These are phyloP conservation scores for Bombus affinis DNA, from an alignment of 1,140 invertebrate genomes.

Conservation along the genomic window DNA sequence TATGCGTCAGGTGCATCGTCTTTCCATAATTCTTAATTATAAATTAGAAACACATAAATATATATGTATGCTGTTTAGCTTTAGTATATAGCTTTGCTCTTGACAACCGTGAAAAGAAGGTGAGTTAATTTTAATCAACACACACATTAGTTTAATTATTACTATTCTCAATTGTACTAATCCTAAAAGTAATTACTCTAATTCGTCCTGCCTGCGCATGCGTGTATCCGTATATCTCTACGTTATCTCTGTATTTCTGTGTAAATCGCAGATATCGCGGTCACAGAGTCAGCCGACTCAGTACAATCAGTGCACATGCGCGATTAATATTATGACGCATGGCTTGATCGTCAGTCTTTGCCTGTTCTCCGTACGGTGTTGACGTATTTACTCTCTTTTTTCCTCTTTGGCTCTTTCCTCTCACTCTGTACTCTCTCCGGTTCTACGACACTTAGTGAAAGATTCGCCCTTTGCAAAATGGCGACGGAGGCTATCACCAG, in stretches of 20 bases:
- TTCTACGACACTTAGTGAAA: conserved; percentile 24
- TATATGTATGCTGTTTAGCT: neutral
- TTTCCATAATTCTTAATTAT: neutral
- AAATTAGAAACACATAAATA: too few relatives aligned
- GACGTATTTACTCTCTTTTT: neutral
- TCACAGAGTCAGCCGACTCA: neutral
- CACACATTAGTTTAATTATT: conserved; percentile 24
- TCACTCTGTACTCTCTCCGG: neutral
- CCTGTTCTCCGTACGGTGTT: neutral
- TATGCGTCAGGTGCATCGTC: neutral
- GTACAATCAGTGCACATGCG: conserved; percentile 13
- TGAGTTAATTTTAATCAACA: neutral
- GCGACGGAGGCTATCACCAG: conserved; percentile 19
- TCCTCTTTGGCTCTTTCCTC: conserved; percentile 11
- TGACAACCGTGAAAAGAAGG: neutral
- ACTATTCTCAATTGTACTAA: conserved; percentile 10
- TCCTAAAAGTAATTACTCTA: conserved; percentile 6
- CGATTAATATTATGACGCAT: conserved; percentile 15
- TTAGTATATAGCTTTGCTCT: neutral
- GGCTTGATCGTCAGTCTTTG: conserved; percentile 30
- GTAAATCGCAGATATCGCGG: conserved; percentile 31
- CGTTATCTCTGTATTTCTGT: conserved; percentile 6
- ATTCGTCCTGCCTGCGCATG: conserved; percentile 1
- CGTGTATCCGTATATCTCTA: neutral
- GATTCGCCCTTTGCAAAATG: conserved; percentile 45